A percentile compares a stretch with the other conserved stretches of the same genome.
Conservation (phyloP, 2,113 vertebrate species). For the Gobiocypris rarus region DNA sequence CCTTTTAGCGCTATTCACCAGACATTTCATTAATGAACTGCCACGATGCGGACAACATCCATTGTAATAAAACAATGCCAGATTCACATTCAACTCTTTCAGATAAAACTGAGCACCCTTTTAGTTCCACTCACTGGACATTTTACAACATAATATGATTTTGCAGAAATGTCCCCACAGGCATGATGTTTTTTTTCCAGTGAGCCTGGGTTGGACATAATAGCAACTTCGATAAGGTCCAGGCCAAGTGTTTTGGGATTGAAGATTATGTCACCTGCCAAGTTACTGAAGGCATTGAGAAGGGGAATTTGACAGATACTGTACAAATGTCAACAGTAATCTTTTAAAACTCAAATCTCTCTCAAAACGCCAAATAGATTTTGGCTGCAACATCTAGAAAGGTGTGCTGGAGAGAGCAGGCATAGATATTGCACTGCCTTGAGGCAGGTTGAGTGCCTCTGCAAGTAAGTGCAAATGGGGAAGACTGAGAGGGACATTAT, state of each 20-base stretch:
- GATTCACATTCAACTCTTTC: background rate
- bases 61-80: background rate
- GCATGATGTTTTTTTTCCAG: background rate
- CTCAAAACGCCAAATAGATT: background rate
- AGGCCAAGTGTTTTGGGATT: background rate
- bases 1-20: too few relatives aligned
- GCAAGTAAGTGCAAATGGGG: background rate
- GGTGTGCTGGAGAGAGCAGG: background rate
- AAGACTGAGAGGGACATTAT: background rate
- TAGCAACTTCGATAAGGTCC: background rate
- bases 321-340: slow-evolving; percentile 11
- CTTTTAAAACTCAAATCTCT: background rate
- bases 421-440: slow-evolving; percentile 6
- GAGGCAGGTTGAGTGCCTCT: background rate
- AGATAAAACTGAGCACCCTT: background rate
- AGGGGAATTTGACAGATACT: background rate
- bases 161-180: background rate
- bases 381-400: background rate
- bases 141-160: background rate
- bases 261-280: slow-evolving; percentile 8
- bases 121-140: background rate
- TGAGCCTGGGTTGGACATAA: background rate
- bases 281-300: background rate
- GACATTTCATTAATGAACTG: background rate
- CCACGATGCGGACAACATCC: background rate